Base-by-base conservation (phyloP, 1,140 invertebrate genomes). In the Drosophila subobscura region DNA sequence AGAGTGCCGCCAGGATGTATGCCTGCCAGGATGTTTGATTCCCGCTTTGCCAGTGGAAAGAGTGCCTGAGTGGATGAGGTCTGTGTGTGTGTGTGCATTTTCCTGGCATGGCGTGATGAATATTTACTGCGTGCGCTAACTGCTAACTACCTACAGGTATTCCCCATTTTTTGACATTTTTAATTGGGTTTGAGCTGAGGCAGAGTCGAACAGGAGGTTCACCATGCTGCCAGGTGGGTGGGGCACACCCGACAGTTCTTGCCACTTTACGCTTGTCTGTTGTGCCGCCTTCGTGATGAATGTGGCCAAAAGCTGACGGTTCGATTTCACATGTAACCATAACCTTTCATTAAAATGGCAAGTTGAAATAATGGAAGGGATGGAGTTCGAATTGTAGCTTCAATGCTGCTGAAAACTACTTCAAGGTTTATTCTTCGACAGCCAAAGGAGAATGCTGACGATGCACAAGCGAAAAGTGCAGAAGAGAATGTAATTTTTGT, bases 101-200 rank as follows among this genome's bases (percentile, higher is more conserved):
- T 68, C n/a, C 47, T 74, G 79, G 79, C 67, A 66, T 80, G 78
- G 75, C 74, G 84, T 88, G 83, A 86, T 86, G 83, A 86, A 86
- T 86, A 86, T 86, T 86, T 89, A 88, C 83, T 88, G 83, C 83
- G 84, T 88, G 84, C 84, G 78, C 84, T 88, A 89, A 88, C 83
- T 88, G 83, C 83, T 89, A 88, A 88, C 83, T 88, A 88, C 83
- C 83, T 88, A 89, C 83, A 88, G 83, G 84, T 88, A 88, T 88
- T 88, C 74, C 46, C 59, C 68, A 89, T 88, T 88, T 83, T 83
- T 83, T 89, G 83, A 88, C 84, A 88, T 88, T 88, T 88, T 88
- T 88, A 88, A 88, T 88, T 88, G 83, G 83, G 83, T 88, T 89
- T 83, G 83, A 88, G 83, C 78, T 83, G 83, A 88, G 83, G 73